Evolutionary conservation across 2,888 invertebrate genomes (phyloP).

Genomic region (Gari tellinella): DNA sequence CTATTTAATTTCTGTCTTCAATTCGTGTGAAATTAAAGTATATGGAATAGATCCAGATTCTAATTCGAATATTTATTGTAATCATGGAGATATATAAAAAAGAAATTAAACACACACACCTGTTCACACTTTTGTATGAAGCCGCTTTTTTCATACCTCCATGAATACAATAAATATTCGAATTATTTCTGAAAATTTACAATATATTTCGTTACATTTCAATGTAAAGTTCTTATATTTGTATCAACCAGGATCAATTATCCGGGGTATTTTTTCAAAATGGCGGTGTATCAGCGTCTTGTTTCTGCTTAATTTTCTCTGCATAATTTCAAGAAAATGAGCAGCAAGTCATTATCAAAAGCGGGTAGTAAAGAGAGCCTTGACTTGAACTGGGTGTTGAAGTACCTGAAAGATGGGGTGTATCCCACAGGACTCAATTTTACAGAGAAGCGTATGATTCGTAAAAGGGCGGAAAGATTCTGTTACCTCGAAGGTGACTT

Average conservation of each 20-base stretch:
- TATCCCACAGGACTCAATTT: constrained; percentile 55
- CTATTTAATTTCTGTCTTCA: no score
- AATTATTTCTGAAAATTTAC: no score
- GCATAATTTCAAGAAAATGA: constrained; percentile 28
- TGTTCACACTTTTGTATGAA: no score
- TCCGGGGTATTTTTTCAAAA: constrained; percentile 53
- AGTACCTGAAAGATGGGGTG: constrained; percentile 51
- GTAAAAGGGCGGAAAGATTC: constrained; percentile 64
- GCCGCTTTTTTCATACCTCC: no score
- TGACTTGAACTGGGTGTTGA: constrained; percentile 52
- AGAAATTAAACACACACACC: no score
- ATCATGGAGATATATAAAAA: no score
- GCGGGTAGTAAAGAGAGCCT: constrained; percentile 38
- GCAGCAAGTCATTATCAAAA: constrained; percentile 20
- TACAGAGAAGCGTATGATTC: constrained; percentile 57
- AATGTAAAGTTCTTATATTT: constrained; percentile 9
- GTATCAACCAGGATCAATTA: constrained; percentile 39
- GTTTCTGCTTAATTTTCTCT: constrained; percentile 40
- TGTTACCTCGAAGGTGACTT: constrained; percentile 52
- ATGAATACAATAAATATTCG: no score
- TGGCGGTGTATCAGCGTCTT: constrained; percentile 59
- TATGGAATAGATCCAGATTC: no score
- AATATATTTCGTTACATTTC: background rate
- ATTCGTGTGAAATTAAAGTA: no score
- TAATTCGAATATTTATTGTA: no score